Base-by-base conservation (phyloP, 2,113 vertebrate species). In the Engystomops pustulosus region DNA sequence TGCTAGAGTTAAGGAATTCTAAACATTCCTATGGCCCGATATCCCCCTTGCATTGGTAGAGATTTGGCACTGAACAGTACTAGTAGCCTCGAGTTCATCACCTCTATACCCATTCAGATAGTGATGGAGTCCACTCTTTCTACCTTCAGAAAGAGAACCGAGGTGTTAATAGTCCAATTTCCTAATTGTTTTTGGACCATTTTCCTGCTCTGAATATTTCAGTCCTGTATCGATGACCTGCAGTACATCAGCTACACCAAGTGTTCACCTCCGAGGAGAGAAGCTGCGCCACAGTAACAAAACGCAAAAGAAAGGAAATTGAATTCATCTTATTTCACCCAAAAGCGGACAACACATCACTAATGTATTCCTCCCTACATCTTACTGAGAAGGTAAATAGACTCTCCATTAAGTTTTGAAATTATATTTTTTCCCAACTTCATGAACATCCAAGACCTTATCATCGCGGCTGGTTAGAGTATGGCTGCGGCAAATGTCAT, bases 401-500 rank as follows among this genome's bases (percentile, higher is more conserved):
- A 91, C 85, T 89, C 88, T 88, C 87, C 83, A 91, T 92, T 91
- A 89, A 85, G 83, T 90, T 89, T 90, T 87, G 90, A 91, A 91
- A 91, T 91, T 87, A 89, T 90, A 91, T 93, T 65, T 53, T 20
- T 91, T 70, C 84, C 88, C 87, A 85, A 89, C 88, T 91, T 86
- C 89, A 87, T 89, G 89, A 89, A 90, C 87, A 90, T 83, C 88
- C 85, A 88, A 89, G 88, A 92, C 89, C 88, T 93, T 91, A 92
- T 93, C 89, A 90, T 90, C 87, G 89, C 84, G 88, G 88, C 87
- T 89, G 87, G 88, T 88, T 92, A 91, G 90, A 91, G 87, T 88
- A 88, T 89, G 89, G 72, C 89, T 91, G 89, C 85, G 88, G 87
- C 90, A 93, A 94, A 94, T 92, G 91, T 91, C 91, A 92, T 71